Evolutionary conservation across 2,113 vertebrate species (phyloP).

Genomic region (Dunckerocampus dactyliophorus): DNA sequence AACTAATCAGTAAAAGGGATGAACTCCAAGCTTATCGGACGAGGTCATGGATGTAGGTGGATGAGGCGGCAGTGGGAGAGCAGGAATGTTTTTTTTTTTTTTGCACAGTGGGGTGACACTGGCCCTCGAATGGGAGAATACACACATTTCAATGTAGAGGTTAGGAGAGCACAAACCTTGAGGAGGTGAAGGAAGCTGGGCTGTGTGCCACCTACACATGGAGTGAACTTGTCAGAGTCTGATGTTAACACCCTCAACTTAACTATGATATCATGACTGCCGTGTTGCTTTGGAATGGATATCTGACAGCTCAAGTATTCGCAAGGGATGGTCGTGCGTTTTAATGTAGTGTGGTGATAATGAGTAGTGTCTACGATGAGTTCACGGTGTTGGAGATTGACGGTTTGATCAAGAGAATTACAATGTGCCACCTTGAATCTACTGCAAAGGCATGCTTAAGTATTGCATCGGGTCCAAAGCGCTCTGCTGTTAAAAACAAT

Average conservation of each 20-base stretch:
- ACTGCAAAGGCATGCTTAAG: constrained; percentile 30
- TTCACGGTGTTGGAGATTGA: not conserved
- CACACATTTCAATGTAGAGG: constrained; percentile 51
- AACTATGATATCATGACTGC: constrained; percentile 59
- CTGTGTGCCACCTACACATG: constrained; percentile 53
- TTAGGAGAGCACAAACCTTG: constrained; percentile 55
- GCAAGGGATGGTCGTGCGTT: constrained; percentile 21
- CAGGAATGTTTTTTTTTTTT: constrained; percentile 52
- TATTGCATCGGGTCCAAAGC: constrained; percentile 50
- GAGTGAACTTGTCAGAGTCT: constrained; percentile 44
- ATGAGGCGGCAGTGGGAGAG: constrained; percentile 52
- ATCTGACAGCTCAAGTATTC: constrained; percentile 30
- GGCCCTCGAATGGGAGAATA: constrained; percentile 51
- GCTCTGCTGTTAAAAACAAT: constrained; percentile 44
- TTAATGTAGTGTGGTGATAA: constrained; percentile 19
- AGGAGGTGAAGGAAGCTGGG: constrained; percentile 58
- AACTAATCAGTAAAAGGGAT: constrained; percentile 71
- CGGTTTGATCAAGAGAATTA: constrained; percentile 16
- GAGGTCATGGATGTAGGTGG: constrained; percentile 65
- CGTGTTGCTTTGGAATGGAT: constrained; percentile 18
- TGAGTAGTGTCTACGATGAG: constrained; percentile 2
- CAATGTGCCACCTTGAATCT: constrained; percentile 1
- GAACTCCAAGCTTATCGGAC: constrained; percentile 65
- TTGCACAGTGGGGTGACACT: constrained; percentile 54
- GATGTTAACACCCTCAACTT: constrained; percentile 52